Percentiles rank a stretch among this genome's conserved stretches.
Conservation (phyloP, 1,140 invertebrate species). For the Andrena cerasifolii region DNA sequence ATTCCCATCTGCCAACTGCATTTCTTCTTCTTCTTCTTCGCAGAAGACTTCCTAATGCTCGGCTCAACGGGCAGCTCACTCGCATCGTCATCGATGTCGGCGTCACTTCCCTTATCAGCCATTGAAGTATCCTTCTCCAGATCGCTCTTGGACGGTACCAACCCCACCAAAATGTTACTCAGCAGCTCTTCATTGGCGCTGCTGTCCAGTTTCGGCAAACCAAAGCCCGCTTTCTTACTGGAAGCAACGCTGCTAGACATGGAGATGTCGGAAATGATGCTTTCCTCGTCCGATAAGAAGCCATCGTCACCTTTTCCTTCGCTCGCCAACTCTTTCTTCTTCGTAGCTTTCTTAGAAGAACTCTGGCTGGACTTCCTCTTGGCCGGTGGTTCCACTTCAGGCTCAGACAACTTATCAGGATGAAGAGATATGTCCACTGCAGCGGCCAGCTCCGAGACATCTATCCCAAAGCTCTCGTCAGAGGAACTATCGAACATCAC, state of each 20-base stretch:
- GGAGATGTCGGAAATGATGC: slow-evolving; percentile 65
- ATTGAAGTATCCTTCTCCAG: slow-evolving; percentile 27
- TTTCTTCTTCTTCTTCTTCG: slow-evolving; percentile 75
- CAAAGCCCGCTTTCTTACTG: not conserved
- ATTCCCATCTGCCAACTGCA: slow-evolving; percentile 75
- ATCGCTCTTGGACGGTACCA: slow-evolving; percentile 46
- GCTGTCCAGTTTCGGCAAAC: not conserved
- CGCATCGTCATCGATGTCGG: slow-evolving; percentile 41
- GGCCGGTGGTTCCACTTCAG: slow-evolving; percentile 17
- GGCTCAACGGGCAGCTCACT: slow-evolving; percentile 23
- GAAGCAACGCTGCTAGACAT: slow-evolving; percentile 46
- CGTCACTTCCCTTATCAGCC: slow-evolving; percentile 41
- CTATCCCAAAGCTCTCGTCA: slow-evolving; percentile 77
- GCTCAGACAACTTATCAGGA: slow-evolving; percentile 60
- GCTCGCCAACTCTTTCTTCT: slow-evolving; percentile 21
- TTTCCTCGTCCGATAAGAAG: slow-evolving; percentile 61
- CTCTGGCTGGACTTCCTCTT: slow-evolving; percentile 25
- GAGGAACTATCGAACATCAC: slow-evolving; percentile 77
- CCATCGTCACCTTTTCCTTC: slow-evolving; percentile 49
- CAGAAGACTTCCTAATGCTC: slow-evolving; percentile 25
- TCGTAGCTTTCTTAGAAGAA: not conserved
- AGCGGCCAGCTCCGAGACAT: slow-evolving; percentile 70
- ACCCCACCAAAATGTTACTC: slow-evolving; percentile 64
- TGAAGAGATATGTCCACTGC: slow-evolving; percentile 75
- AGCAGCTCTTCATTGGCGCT: slow-evolving; percentile 69